Evolutionary conservation across 1,140 invertebrate species (phyloP).

Genomic region (Drosophila asahinai): DNA sequence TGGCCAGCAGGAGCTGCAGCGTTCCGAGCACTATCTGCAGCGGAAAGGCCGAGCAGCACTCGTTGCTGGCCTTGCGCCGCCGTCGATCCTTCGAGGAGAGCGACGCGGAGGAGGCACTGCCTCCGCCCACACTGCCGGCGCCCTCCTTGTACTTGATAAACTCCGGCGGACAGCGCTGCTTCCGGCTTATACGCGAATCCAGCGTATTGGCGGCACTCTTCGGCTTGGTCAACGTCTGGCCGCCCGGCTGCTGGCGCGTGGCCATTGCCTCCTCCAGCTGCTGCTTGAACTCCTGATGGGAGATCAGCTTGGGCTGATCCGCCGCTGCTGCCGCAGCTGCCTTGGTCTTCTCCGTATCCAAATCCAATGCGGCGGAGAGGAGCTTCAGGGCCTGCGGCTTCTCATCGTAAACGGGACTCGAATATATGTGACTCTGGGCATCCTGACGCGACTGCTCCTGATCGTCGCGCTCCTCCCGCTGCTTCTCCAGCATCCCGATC

Average conservation of each 20-base stretch:
- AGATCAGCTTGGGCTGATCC: constrained; percentile 67
- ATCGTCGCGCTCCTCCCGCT: constrained; percentile 26
- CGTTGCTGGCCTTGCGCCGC: constrained; percentile 59
- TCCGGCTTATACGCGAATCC: constrained; percentile 82
- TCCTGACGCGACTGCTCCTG: constrained; percentile 59
- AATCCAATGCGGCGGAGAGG: constrained; percentile 43
- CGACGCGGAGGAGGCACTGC: constrained; percentile 47
- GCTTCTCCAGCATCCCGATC: constrained; percentile 66
- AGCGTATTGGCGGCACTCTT: constrained; percentile 64
- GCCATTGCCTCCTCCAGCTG: constrained; percentile 73
- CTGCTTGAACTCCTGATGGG: constrained; percentile 77
- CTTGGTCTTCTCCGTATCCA: constrained; percentile 22
- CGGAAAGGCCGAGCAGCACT: constrained; percentile 79
- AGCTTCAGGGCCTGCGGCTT: constrained; percentile 69
- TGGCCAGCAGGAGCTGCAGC: constrained; percentile 77
- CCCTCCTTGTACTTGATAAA: constrained; percentile 77
- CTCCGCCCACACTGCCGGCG: constrained; percentile 34
- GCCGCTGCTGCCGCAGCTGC: not conserved
- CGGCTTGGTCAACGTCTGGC: constrained; percentile 2
- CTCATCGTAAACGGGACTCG: constrained; percentile 81
- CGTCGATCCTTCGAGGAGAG: constrained; percentile 56
- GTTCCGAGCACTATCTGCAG: constrained; percentile 78
- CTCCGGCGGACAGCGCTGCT: constrained; percentile 79
- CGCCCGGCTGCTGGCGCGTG: constrained; percentile 27
- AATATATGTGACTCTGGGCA: constrained; percentile 83